A percentile compares a stretch with the other conserved stretches of the same genome.
Evolutionary conservation across 37 sponge, comb jelly and placozoan species (phyloP).

Genomic region (Bolinopsis microptera): DNA sequence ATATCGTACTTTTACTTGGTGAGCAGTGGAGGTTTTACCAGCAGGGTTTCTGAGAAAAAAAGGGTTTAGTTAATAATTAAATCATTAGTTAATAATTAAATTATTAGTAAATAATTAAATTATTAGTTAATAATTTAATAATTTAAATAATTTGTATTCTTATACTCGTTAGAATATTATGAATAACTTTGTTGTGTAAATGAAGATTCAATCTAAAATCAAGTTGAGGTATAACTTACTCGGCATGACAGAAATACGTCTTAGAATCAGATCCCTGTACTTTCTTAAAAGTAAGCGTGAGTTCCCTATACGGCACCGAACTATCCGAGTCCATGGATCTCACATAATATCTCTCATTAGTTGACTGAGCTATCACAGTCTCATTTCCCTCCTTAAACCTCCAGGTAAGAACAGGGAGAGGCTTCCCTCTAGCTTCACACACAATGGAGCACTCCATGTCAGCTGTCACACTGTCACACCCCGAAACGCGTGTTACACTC

Average conservation of each 20-base stretch:
- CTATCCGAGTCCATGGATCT: neutral
- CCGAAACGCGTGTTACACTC: neutral
- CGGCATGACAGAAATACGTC: slow-evolving; percentile 54
- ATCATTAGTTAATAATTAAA: too few relatives aligned
- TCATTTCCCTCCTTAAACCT: neutral
- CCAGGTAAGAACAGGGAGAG: slow-evolving; percentile 19
- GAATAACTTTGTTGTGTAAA: too few relatives aligned
- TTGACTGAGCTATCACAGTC: neutral
- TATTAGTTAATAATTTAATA: too few relatives aligned
- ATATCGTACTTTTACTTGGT: slow-evolving; percentile 29
- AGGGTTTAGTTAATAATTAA: too few relatives aligned
- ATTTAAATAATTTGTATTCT: too few relatives aligned
- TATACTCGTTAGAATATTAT: too few relatives aligned
- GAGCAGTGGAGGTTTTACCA: neutral
- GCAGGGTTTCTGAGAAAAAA: neutral
- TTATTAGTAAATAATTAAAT: too few relatives aligned
- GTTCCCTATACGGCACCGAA: neutral
- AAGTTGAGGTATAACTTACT: too few relatives aligned
- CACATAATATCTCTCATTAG: slow-evolving; percentile 11
- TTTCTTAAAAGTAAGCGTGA: neutral
- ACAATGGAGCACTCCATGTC: slow-evolving; percentile 8
- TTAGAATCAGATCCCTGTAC: neutral
- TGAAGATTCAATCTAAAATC: too few relatives aligned
- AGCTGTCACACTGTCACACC: slow-evolving; percentile 17
- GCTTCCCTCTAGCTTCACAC: slow-evolving; percentile 47